A percentile compares a stretch with the other conserved stretches of the same genome.
phyloP scores from a whole-genome alignment of 2,113 vertebrate species.

The Sturnus vulgaris region DNA sequence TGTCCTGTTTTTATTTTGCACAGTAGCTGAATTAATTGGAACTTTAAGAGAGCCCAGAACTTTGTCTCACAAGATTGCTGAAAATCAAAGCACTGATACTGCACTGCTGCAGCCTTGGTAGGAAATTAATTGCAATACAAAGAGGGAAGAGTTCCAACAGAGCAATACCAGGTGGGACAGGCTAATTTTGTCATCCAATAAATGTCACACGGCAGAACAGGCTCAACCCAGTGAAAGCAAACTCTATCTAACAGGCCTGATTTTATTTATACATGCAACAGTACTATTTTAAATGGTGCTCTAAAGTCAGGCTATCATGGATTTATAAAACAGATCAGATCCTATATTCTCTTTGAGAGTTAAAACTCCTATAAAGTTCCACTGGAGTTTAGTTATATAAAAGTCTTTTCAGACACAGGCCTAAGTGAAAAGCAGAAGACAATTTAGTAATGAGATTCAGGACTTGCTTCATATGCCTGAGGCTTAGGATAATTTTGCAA shows the following conservation, averaged over 20 bases:
- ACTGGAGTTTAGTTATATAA: neutral
- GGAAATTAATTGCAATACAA: neutral
- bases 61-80: neutral
- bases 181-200: neutral
- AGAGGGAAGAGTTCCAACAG: neutral
- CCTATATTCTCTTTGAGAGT: neutral
- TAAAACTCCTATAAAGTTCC: neutral
- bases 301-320: neutral
- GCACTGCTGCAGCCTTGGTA: neutral
- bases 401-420: neutral
- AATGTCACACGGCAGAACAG: neutral
- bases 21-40: neutral
- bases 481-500: conserved; percentile 6
- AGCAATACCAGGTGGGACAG: neutral
- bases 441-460: conserved; percentile 13
- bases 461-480: neutral
- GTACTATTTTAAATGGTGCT: neutral
- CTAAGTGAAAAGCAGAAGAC: neutral
- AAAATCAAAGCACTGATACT: neutral
- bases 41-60: neutral
- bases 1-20: neutral
- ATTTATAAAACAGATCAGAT: neutral
- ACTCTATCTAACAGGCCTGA: neutral
- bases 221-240: neutral
- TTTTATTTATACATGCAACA: neutral